A percentile compares a stretch with the other conserved stretches of the same genome.
Conservation (phyloP, 2,797 vertebrate genomes). For the Takifugu rubripes region DNA sequence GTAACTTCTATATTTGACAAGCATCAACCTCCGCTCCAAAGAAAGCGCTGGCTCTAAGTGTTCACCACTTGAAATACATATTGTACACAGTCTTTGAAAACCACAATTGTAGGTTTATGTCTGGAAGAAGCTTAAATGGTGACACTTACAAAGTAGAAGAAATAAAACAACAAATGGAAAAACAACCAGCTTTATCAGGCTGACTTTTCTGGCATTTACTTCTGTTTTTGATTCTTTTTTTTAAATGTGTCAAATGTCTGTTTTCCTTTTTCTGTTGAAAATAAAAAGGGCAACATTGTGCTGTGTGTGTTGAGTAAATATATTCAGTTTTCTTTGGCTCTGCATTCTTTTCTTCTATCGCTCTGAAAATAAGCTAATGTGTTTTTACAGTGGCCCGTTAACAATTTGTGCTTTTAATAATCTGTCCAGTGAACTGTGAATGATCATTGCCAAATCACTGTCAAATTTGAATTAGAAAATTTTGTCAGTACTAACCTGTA, state of each 20-base stretch:
- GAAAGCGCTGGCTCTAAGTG: constrained; percentile 71
- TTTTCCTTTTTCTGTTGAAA: constrained; percentile 37
- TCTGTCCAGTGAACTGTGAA: constrained; percentile 50
- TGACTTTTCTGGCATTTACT: too few species aligned
- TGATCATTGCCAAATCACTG: constrained; percentile 39
- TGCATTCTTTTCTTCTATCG: constrained; percentile 39
- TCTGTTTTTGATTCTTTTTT: too few species aligned
- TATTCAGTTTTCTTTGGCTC: constrained; percentile 58
- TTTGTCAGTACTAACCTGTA: constrained; percentile 20
- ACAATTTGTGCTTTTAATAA: constrained; percentile 43
- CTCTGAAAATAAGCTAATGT: constrained; percentile 21
- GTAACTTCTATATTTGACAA: constrained; percentile 73
- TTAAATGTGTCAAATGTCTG: too few species aligned
- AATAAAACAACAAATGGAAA: too few species aligned
- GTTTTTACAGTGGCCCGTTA: constrained; percentile 50
- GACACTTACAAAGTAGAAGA: constrained; percentile 45
- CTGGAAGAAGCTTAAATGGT: constrained; percentile 51
- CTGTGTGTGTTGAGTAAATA: neutral
- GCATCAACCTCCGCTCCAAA: constrained; percentile 64
- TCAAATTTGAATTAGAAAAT: constrained; percentile 44
- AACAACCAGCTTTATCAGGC: too few species aligned
- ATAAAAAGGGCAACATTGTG: constrained; percentile 59
- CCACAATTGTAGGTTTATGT: constrained; percentile 78
- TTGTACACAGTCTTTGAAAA: constrained; percentile 60
- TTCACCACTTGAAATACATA: constrained; percentile 68